A percentile compares a stretch with the other conserved stretches of the same genome.
phyloP scores from a whole-genome alignment of 2,888 invertebrate genomes.

The Watsonalla binaria region DNA sequence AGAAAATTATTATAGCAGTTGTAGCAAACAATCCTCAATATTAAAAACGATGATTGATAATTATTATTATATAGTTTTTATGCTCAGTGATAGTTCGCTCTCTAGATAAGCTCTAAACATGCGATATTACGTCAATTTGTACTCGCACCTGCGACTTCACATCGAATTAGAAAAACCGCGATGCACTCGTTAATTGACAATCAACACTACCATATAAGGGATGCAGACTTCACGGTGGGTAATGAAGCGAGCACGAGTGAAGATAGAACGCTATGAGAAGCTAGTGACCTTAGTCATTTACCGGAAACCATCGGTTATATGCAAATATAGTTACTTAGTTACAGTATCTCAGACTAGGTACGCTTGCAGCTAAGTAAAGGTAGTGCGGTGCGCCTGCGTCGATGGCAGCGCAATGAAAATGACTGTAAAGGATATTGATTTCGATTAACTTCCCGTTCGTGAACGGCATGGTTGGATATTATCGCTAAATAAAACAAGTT shows the following conservation, averaged over 20 bases:
- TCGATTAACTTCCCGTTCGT: conserved; percentile 69
- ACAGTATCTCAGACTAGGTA: conserved; percentile 12
- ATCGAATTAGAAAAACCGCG: background rate
- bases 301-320: conserved; percentile 28
- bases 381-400: conserved; percentile 18
- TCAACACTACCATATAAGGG: conserved; percentile 2
- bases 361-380: conserved; percentile 11
- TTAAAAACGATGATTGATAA: too few relatives aligned
- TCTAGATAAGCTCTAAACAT: too few relatives aligned
- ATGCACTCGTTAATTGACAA: background rate
- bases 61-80: too few relatives aligned
- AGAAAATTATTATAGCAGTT: too few relatives aligned
- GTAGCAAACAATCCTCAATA: too few relatives aligned
- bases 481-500: conserved; percentile 47
- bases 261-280: conserved; percentile 10
- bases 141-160: background rate
- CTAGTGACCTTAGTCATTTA: conserved; percentile 25
- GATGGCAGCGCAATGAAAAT: conserved; percentile 60
- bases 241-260: conserved; percentile 14
- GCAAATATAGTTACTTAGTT: conserved; percentile 21
- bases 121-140: too few relatives aligned
- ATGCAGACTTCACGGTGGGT: conserved; percentile 9
- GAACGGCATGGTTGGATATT: conserved; percentile 58
- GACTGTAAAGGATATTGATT: conserved; percentile 61
- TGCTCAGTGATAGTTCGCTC: too few relatives aligned